Conservation (phyloP, 2,888 invertebrate genomes). For the Linnaemya tessellans region DNA sequence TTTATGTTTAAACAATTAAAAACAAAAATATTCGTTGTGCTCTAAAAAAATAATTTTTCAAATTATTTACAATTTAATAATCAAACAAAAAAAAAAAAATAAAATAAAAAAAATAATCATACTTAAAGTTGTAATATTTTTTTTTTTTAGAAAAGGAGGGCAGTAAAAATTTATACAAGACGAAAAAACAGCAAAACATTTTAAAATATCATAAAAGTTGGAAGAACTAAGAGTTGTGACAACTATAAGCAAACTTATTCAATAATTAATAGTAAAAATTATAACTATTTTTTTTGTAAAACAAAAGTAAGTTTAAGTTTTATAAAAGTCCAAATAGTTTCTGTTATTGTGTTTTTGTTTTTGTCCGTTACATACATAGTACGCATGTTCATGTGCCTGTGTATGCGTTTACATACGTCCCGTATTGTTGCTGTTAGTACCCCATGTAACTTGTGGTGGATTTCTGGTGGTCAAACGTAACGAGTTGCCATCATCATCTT, state of each 20-base stretch:
- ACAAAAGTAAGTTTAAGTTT: slow-evolving; percentile 16
- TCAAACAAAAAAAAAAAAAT: slow-evolving; percentile 23
- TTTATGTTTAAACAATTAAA: slow-evolving; percentile 21
- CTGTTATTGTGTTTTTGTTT: slow-evolving; percentile 4
- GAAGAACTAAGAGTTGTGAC: slow-evolving; percentile 58
- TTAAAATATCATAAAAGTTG: slow-evolving; percentile 26
- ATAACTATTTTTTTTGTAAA: slow-evolving; percentile 23
- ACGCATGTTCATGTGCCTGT: not conserved
- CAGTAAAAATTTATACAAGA: slow-evolving; percentile 38
- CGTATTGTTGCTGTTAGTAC: slow-evolving; percentile 78
- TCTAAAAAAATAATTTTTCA: slow-evolving; percentile 11
- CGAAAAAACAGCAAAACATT: slow-evolving; percentile 2
- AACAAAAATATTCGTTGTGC: slow-evolving; percentile 78
- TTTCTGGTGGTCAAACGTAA: slow-evolving; percentile 89
- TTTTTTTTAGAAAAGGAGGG: slow-evolving; percentile 15
- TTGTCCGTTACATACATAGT: not conserved
- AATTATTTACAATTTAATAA: slow-evolving; percentile 64
- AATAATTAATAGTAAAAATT: slow-evolving; percentile 20
- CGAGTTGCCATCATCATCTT: slow-evolving; percentile 89
- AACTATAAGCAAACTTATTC: slow-evolving; percentile 39
- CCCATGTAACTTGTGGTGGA: slow-evolving; percentile 86
- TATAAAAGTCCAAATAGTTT: slow-evolving; percentile 45
- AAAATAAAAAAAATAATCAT: slow-evolving; percentile 7
- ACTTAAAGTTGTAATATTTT: slow-evolving; percentile 3
- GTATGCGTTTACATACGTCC: slow-evolving; percentile 78